Base-by-base conservation (phyloP, 2,888 invertebrate species). In the Pimpla rufipes region DNA sequence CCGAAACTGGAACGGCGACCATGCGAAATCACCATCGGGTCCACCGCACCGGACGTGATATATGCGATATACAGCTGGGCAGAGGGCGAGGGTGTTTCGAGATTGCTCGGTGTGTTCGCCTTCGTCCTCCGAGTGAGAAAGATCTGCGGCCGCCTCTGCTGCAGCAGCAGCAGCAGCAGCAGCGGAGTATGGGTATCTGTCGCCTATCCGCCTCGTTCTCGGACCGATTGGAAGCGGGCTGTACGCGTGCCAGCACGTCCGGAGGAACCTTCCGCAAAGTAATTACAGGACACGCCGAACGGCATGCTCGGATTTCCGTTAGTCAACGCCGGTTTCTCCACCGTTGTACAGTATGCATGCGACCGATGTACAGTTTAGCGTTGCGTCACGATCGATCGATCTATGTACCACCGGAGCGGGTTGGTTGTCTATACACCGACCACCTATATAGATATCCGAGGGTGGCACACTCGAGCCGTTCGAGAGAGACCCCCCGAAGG, bases 271-370 rank as follows among this genome's bases (percentile, higher is more conserved):
- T 81, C 77, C 77, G 73, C 81, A 81, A 81, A 81, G 81, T 81
- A 81, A 81, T 81, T 81, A 81, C 77, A 77, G 81, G 81, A 81
- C 81, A 77, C 71, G 73, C 77, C 66, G 73, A 67, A 66, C 76
- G 67, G 77, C 76, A 77, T 81, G 76, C 81, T 81, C 77, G 81
- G 77, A 81, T 81, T 77, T 81, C 81, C 81, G 81, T 71, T 77
- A 77, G 81, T 81, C 81, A 81, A 77, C 77, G 70, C 47, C 77
- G 71, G 81, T 67, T 77, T 77, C 81, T 45, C 21, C 29, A 0
- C 11, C 13, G 66, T 81, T 40, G 50, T 67, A 18, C 37, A 16
- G 55, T 71, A 29, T 59, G 57, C 50, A 74, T 62, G 11, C 18
- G 62, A 62, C 45, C 18, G 59, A 45, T 2, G 62, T 75, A 70